Base-by-base conservation (phyloP, 2,113 vertebrate species). In the Antigone vipio region DNA sequence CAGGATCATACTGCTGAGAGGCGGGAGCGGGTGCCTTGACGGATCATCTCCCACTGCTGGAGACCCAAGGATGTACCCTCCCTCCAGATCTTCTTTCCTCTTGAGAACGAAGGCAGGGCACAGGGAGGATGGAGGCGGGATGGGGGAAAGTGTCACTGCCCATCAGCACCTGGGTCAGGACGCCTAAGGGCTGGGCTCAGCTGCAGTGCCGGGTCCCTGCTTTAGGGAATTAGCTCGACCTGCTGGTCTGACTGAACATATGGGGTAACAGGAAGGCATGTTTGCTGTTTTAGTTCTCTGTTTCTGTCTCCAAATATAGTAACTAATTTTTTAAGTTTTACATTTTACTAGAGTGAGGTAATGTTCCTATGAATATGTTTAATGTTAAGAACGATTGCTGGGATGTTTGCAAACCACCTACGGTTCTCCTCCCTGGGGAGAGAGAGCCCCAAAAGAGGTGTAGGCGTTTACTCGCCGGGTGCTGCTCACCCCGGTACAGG, bases 291-390 rank as follows among this genome's bases (percentile, higher is more conserved):
- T 67, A 81, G 92, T 89, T 95, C 72, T 91, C 75, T 63, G 38
- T 62, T 89, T 93, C 90, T 83, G 40, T 75, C 69, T 95, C 73
- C 76, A 95, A 94, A 91, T 93, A 87, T 60, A 96, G 93, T 56
- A 85, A 87, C 56, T 92, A 1, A 35, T 69, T 95, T 93, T 93
- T 64, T 35, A 87, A 81, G 83, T 96, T 97, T 92, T 81, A 52
- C 72, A 24, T 92, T 91, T 94, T 94, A 68, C 44, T 85, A 68
- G 77, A 55, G 15, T 94, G 96, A 95, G 52, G 49, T 95, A 91
- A 75, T 40, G 60, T 89, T 93, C 74, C 82, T 92, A 45, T 92
- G 53, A 89, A 32, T 78, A 59, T 89, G 56, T 86, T 94, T 81
- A 89, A 95, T 27, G 56, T 87, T 92, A 60, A 56, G 68, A 80